These are phyloP conservation scores for Callimorpha dominula DNA, from an alignment of 2,888 invertebrate species.

Conservation along the genomic window DNA sequence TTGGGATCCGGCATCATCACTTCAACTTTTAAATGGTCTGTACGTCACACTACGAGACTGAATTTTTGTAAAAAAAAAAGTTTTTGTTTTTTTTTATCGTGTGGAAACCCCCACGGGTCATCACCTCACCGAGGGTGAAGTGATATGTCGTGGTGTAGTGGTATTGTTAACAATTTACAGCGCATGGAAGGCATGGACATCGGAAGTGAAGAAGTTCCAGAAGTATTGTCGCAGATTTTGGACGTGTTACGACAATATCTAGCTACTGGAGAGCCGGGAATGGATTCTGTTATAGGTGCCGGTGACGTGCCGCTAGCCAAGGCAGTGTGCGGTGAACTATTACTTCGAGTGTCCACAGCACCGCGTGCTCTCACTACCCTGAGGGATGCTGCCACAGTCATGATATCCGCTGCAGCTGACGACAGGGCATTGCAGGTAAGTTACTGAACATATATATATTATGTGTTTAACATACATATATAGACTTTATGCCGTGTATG, in stretches of 20 bases:
- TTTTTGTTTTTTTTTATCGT: no score
- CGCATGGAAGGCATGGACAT: slow-evolving; percentile 77
- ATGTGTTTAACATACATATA: no score
- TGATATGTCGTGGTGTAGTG: no score
- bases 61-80: no score
- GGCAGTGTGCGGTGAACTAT: slow-evolving; percentile 71
- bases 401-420: slow-evolving; percentile 71
- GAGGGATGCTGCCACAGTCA: slow-evolving; percentile 88
- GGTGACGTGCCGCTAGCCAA: slow-evolving; percentile 66
- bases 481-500: no score
- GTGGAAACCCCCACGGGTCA: no score
- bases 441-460: neutral
- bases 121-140: no score
- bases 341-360: slow-evolving; percentile 78
- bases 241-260: slow-evolving; percentile 76
- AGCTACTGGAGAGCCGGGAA: slow-evolving; percentile 49
- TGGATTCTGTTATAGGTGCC: slow-evolving; percentile 44
- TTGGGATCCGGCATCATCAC: no score
- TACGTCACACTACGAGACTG: no score
- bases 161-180: no score
- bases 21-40: no score
- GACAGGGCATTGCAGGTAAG: slow-evolving; percentile 74
- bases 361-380: slow-evolving; percentile 75
- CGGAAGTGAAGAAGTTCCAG: slow-evolving; percentile 76
- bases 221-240: slow-evolving; percentile 72